Evolutionary conservation across 2,797 vertebrate species (phyloP).

Genomic region (Anableps anableps): DNA sequence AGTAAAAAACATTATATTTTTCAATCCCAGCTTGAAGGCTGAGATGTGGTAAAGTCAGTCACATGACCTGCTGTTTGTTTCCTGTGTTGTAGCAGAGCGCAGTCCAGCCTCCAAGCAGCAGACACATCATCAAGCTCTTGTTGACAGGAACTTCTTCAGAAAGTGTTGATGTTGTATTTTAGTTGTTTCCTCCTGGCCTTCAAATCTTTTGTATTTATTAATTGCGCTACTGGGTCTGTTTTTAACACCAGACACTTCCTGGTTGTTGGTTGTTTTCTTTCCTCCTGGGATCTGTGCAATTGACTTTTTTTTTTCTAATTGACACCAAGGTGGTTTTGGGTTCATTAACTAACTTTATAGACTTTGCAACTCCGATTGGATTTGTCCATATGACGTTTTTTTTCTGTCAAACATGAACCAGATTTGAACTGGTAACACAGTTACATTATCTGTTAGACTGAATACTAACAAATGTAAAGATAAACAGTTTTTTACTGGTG

Average conservation of each 20-base stretch:
- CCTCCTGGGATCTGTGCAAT: slow-evolving; percentile 63
- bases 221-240: slow-evolving; percentile 65
- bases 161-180: slow-evolving; percentile 50
- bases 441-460: slow-evolving; percentile 42
- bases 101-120: slow-evolving; percentile 81
- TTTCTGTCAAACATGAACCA: slow-evolving; percentile 35
- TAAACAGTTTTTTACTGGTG: slow-evolving; percentile 67
- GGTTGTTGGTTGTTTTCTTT: slow-evolving; percentile 46
- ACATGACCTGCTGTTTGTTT: slow-evolving; percentile 82
- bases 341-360: slow-evolving; percentile 60
- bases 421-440: slow-evolving; percentile 28
- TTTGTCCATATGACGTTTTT: slow-evolving; percentile 34
- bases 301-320: slow-evolving; percentile 67
- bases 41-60: slow-evolving; percentile 64
- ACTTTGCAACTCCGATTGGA: slow-evolving; percentile 32
- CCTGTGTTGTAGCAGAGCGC: slow-evolving; percentile 85
- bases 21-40: slow-evolving; percentile 52
- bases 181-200: slow-evolving; percentile 47
- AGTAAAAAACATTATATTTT: slow-evolving; percentile 27
- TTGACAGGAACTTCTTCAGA: slow-evolving; percentile 80
- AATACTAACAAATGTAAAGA: slow-evolving; percentile 68
- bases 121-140: slow-evolving; percentile 87
- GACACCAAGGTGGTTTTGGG: slow-evolving; percentile 67
- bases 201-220: slow-evolving; percentile 69
- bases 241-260: slow-evolving; percentile 50